These are phyloP conservation scores for Paracyclopina nana DNA, from an alignment of 1,140 invertebrate species.

Conservation along the genomic window DNA sequence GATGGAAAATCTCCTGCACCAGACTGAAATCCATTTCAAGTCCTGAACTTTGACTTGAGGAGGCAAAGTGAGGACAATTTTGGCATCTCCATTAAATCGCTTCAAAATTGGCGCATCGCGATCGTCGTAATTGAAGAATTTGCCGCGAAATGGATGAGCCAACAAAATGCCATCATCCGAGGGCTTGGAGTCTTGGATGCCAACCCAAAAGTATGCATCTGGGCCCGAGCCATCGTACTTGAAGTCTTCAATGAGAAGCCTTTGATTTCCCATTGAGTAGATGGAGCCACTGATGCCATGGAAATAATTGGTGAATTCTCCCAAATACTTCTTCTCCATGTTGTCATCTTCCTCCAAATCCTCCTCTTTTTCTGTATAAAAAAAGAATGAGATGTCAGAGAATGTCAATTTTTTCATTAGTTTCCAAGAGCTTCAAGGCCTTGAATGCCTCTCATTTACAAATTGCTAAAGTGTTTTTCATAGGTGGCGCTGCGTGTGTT, in stretches of 20 bases:
- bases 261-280: slow-evolving; percentile 63
- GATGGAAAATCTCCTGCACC: slow-evolving; percentile 70
- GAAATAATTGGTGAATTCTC: slow-evolving; percentile 21
- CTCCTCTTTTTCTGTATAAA: neutral
- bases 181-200: slow-evolving; percentile 37
- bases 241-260: slow-evolving; percentile 41
- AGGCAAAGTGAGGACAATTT: slow-evolving; percentile 59
- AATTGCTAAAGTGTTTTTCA: too few relatives aligned
- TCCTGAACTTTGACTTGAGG: slow-evolving; percentile 59
- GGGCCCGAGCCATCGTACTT: slow-evolving; percentile 71
- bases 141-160: neutral
- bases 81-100: slow-evolving; percentile 46
- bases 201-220: slow-evolving; percentile 74
- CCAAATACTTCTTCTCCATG: neutral
- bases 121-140: neutral
- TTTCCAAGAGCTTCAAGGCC: too few relatives aligned
- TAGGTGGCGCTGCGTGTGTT: too few relatives aligned
- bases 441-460: too few relatives aligned
- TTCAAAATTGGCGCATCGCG: slow-evolving; percentile 20
- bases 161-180: slow-evolving; percentile 23
- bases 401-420: too few relatives aligned
- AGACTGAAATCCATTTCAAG: slow-evolving; percentile 67
- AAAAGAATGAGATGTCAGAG: too few relatives aligned
- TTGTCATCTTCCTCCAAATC: neutral
- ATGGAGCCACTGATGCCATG: slow-evolving; percentile 65